Evolutionary conservation across 2,113 vertebrate genomes (phyloP).

Genomic region (Panthera leo): DNA sequence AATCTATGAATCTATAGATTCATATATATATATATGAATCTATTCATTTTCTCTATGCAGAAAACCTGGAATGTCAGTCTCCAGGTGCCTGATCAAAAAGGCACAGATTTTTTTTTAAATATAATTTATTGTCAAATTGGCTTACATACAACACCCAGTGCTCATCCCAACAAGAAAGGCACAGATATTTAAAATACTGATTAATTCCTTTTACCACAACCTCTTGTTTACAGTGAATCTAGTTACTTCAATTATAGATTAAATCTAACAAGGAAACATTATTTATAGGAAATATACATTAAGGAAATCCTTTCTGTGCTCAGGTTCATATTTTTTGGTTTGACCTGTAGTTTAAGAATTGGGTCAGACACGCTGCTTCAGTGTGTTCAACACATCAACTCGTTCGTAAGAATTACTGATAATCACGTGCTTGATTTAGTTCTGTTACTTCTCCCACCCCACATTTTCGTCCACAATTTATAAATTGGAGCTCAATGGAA

Average conservation of each 20-base stretch:
- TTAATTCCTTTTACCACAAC: not conserved
- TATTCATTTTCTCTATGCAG: no score
- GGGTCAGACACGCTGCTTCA: not conserved
- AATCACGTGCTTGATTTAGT: not conserved
- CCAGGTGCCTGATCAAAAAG: not conserved
- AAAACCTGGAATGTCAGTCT: not conserved
- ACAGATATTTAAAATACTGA: not conserved
- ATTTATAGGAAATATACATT: not conserved
- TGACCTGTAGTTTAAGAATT: constrained; percentile 1
- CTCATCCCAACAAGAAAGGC: not conserved
- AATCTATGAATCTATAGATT: no score
- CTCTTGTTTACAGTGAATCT: not conserved
- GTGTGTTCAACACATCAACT: not conserved
- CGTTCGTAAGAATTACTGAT: not conserved
- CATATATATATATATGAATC: not conserved
- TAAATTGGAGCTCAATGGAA: not conserved
- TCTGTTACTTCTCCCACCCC: not conserved
- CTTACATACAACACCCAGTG: no score
- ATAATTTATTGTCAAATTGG: no score
- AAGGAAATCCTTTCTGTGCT: not conserved
- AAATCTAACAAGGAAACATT: not conserved
- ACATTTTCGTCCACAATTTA: not conserved
- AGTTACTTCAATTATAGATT: constrained; percentile 2
- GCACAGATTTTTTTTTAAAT: not conserved
- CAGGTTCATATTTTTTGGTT: constrained; percentile 27